Conservation (phyloP, 2,888 invertebrate species). For the Pristionchus maxplancki region DNA sequence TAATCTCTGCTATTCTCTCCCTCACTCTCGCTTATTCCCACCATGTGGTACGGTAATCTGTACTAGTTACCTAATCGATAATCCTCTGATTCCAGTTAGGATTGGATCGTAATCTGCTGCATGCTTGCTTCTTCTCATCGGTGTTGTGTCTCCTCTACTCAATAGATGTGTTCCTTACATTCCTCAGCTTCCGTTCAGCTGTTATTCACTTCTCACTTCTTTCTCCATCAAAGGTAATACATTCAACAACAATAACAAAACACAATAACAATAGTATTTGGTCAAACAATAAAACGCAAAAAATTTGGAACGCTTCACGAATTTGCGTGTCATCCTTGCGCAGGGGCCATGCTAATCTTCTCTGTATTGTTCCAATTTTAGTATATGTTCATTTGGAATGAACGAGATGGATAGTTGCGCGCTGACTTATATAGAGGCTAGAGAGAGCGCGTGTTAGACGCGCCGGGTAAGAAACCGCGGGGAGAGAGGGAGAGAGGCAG, state of each 20-base stretch:
- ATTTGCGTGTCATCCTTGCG: constrained; percentile 24
- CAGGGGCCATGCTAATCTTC: constrained; percentile 28
- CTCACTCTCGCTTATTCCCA: constrained; percentile 43
- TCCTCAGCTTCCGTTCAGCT: constrained; percentile 43
- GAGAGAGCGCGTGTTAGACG: not conserved
- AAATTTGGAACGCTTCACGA: constrained; percentile 24
- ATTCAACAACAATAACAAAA: not conserved
- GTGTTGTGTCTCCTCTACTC: constrained; percentile 43
- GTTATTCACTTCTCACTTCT: constrained; percentile 49
- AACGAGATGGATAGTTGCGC: not conserved
- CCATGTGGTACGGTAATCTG: constrained; percentile 12
- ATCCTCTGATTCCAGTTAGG: constrained; percentile 25
- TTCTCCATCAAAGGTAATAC: constrained; percentile 21
- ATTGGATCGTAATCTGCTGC: constrained; percentile 7
- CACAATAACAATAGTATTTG: not conserved
- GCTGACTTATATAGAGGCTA: not conserved
- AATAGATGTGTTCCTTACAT: constrained; percentile 38
- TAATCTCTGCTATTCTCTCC: constrained; percentile 32
- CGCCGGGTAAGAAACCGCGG: not conserved
- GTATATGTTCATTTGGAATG: constrained; percentile 41
- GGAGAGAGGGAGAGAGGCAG: not conserved
- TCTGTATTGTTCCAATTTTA: constrained; percentile 36
- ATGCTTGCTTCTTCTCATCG: constrained; percentile 32
- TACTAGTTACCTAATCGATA: constrained; percentile 7
- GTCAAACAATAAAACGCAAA: not conserved